A percentile compares a stretch with the other conserved stretches of the same genome.
Conservation (phyloP, 2,888 invertebrate genomes). For the Macrosiphum euphorbiae region DNA sequence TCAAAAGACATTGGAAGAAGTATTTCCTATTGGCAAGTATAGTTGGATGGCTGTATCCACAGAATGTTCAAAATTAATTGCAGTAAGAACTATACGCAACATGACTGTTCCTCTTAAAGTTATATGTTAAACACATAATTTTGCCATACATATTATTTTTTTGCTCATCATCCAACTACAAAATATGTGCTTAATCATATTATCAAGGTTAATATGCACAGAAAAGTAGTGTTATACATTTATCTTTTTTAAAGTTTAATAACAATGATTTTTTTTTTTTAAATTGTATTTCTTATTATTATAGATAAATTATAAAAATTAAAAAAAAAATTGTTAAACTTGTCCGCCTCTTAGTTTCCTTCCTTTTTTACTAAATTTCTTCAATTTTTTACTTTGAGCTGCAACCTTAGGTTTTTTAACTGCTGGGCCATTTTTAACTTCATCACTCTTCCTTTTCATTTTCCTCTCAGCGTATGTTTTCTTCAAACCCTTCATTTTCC, state of each 20-base stretch:
- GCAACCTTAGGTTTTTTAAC: slow-evolving; percentile 49
- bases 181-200: slow-evolving; percentile 37
- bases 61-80: slow-evolving; percentile 78
- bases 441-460: slow-evolving; percentile 52
- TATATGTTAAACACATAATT: slow-evolving; percentile 75
- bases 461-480: slow-evolving; percentile 77
- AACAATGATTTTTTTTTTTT: slow-evolving; percentile 1
- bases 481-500: slow-evolving; percentile 90
- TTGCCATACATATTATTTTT: slow-evolving; percentile 16
- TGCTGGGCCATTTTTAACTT: slow-evolving; percentile 36
- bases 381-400: slow-evolving; percentile 51
- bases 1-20: slow-evolving; percentile 87
- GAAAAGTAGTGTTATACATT: not conserved
- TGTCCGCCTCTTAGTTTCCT: slow-evolving; percentile 61
- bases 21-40: slow-evolving; percentile 88
- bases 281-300: slow-evolving; percentile 7
- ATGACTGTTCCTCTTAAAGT: slow-evolving; percentile 86
- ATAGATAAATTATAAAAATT: not conserved
- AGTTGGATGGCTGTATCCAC: slow-evolving; percentile 87
- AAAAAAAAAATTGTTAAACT: slow-evolving; percentile 34
- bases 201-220: not conserved
- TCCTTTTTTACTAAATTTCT: slow-evolving; percentile 64
- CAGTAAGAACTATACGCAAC: slow-evolving; percentile 80
- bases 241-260: not conserved
- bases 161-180: slow-evolving; percentile 34